phyloP scores from a whole-genome alignment of 64 coral and sea anemone species.

The Actinia tenebrosa region DNA sequence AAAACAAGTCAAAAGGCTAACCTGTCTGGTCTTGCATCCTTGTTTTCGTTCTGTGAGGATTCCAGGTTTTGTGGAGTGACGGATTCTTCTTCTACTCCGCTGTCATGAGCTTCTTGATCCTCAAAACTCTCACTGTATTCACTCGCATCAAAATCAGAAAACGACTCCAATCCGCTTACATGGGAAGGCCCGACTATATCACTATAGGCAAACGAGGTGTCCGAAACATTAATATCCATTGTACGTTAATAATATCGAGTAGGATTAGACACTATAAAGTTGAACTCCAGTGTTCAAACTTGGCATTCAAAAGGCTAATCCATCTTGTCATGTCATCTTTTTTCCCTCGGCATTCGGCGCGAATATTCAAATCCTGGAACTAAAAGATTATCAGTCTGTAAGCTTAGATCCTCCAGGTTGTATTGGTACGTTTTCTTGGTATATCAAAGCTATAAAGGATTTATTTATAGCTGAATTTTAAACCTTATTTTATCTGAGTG shows the following conservation, averaged over 20 bases:
- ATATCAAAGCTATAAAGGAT: not conserved
- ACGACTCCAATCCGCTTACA: conserved; percentile 78
- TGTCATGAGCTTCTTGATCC: conserved; percentile 20
- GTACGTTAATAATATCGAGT: not conserved
- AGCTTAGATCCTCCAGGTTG: not conserved
- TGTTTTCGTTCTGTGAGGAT: conserved; percentile 10
- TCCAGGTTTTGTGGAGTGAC: not conserved
- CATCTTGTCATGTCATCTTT: not conserved
- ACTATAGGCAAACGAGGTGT: conserved; percentile 78
- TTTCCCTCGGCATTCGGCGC: not conserved
- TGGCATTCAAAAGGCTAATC: not conserved
- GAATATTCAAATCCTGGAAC: not conserved
- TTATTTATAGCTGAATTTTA: not conserved
- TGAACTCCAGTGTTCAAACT: not conserved
- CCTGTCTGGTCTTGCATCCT: not conserved
- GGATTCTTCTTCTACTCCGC: conserved; percentile 9
- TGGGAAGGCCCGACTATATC: conserved; percentile 72
- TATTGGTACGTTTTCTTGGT: not conserved
- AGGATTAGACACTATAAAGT: not conserved
- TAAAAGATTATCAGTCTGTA: not conserved
- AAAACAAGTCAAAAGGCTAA: not conserved
- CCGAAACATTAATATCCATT: conserved; percentile 79
- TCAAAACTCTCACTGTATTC: conserved; percentile 7
- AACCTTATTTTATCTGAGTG: not conserved
- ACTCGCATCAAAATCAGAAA: conserved; percentile 86